Evolutionary conservation across 2,888 invertebrate genomes (phyloP).

Genomic region (Andrena camellia): DNA sequence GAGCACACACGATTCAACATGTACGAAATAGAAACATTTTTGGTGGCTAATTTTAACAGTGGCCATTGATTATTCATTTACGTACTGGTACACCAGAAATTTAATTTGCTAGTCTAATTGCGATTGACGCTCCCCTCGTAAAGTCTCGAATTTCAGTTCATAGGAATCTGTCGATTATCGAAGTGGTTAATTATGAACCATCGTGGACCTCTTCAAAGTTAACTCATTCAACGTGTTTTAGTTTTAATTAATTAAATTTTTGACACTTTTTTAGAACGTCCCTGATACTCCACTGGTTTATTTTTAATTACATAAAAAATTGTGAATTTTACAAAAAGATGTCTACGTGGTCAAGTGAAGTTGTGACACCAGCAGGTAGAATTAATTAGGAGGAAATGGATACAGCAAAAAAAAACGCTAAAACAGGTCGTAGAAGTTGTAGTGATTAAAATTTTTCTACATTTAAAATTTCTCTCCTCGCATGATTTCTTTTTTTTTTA

Average conservation of each 20-base stretch:
- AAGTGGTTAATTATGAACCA: conserved; percentile 27
- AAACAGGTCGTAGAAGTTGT: background rate
- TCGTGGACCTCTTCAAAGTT: conserved; percentile 29
- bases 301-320: conserved; percentile 26
- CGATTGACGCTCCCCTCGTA: background rate
- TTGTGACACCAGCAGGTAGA: conserved; percentile 3
- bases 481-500: background rate
- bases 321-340: background rate
- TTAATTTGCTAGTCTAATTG: background rate
- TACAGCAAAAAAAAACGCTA: background rate
- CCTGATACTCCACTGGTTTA: conserved; percentile 5
- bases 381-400: conserved; percentile 27
- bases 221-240: conserved; percentile 24
- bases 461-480: background rate
- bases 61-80: conserved; percentile 27
- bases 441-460: conserved; percentile 6
- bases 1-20: conserved; percentile 12
- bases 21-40: background rate
- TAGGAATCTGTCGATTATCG: conserved; percentile 3
- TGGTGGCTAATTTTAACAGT: conserved; percentile 25
- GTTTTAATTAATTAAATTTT: conserved; percentile 52
- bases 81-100: background rate
- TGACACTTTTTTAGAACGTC: conserved; percentile 9
- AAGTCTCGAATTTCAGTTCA: conserved; percentile 12
- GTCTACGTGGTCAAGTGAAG: background rate